Conservation (phyloP, 2,888 invertebrate genomes). For the Hedya salicella region DNA sequence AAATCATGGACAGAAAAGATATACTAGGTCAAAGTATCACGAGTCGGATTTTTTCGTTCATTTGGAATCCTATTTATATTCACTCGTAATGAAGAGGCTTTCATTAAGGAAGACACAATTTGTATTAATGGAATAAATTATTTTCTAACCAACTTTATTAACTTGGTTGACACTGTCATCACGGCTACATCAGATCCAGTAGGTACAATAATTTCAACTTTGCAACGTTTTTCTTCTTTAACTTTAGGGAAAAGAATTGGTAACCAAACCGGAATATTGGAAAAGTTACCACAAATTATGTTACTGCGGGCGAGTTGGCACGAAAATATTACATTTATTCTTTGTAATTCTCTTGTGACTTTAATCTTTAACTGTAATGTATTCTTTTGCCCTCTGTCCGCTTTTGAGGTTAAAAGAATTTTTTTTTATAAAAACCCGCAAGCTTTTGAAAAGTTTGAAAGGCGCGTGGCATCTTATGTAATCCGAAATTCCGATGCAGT, state of each 20-base stretch:
- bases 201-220: constrained; percentile 38
- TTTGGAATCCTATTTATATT: neutral
- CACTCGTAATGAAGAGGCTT: constrained; percentile 3
- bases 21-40: no score
- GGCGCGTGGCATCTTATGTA: no score
- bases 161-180: constrained; percentile 15
- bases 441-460: no score
- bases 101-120: neutral
- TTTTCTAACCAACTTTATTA: constrained; percentile 9
- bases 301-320: constrained; percentile 1
- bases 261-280: constrained; percentile 39
- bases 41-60: no score
- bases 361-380: neutral
- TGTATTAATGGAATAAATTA: constrained; percentile 24
- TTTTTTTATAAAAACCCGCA: no score
- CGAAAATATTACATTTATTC: constrained; percentile 20
- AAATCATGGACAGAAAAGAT: no score
- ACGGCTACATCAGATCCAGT: constrained; percentile 5
- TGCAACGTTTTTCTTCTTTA: constrained; percentile 27
- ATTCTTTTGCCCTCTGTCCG: neutral
- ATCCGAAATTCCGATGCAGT: no score
- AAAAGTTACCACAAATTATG: constrained; percentile 41
- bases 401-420: no score
- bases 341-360: neutral
- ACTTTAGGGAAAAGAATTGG: constrained; percentile 31